phyloP scores from a whole-genome alignment of 2,113 vertebrate genomes.

The Nerophis ophidion region DNA sequence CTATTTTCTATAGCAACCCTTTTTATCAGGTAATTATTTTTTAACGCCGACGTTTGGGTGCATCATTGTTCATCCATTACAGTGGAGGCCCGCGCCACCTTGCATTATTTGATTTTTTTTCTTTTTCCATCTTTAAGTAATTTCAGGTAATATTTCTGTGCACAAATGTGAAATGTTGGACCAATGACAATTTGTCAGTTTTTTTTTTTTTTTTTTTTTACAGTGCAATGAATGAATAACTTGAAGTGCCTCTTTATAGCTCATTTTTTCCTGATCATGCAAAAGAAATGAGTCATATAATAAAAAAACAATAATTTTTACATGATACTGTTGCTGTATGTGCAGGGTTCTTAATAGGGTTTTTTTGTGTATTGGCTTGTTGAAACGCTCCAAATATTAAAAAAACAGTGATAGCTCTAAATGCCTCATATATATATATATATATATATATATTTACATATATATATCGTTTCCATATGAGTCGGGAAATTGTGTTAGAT shows the following conservation, averaged over 20 bases:
- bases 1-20: background rate
- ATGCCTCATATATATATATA: too few species aligned
- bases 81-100: background rate
- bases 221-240: slow-evolving; percentile 45
- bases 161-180: slow-evolving; percentile 24
- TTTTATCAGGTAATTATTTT: slow-evolving; percentile 3
- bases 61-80: background rate
- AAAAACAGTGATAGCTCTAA: too few species aligned
- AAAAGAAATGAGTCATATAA: background rate
- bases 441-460: too few species aligned
- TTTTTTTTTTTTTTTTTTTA: slow-evolving; percentile 28
- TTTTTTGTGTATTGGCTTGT: too few species aligned
- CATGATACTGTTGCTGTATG: background rate
- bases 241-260: slow-evolving; percentile 1
- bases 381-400: too few species aligned
- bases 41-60: background rate
- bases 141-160: slow-evolving; percentile 39
- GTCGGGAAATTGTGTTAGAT: too few species aligned
- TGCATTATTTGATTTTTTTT: background rate
- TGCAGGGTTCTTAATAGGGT: too few species aligned
- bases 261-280: background rate
- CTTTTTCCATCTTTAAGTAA: slow-evolving; percentile 17
- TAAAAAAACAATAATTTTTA: background rate
- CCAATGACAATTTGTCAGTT: slow-evolving; percentile 18
- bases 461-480: too few species aligned